These are phyloP conservation scores for Umimayanthus kanabou DNA, from an alignment of 92 coral and sea anemone species.

Conservation along the genomic window DNA sequence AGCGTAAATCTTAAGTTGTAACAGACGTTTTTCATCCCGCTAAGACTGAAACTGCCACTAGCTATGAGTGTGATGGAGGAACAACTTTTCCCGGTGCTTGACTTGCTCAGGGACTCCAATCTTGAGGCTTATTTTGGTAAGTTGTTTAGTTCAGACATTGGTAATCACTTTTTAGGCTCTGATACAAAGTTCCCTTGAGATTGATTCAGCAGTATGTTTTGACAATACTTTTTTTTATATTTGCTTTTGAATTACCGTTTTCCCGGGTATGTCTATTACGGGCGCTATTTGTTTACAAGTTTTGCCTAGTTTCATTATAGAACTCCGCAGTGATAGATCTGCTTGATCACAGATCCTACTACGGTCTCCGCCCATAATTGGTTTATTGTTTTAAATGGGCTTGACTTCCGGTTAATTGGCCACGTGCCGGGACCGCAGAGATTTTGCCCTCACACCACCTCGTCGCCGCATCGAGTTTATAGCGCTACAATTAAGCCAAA, in stretches of 20 bases:
- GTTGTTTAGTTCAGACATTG: background rate
- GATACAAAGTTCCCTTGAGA: background rate
- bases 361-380: conserved; percentile 42
- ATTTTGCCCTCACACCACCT: conserved; percentile 1
- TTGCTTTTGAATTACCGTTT: conserved; percentile 13
- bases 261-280: conserved; percentile 37
- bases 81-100: conserved; percentile 41
- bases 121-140: conserved; percentile 39
- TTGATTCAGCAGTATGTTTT: background rate
- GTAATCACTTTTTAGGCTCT: background rate
- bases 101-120: conserved; percentile 37
- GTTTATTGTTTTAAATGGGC: conserved; percentile 48
- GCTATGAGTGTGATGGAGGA: conserved; percentile 35
- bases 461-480: background rate
- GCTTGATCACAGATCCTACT: conserved; percentile 26
- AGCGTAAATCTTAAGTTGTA: conserved; percentile 43
- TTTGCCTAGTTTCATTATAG: conserved; percentile 12
- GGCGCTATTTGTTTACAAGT: conserved; percentile 35
- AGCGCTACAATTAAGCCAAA: background rate
- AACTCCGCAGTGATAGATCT: conserved; percentile 36
- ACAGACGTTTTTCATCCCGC: conserved; percentile 46
- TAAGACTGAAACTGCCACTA: conserved; percentile 43
- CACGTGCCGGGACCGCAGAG: conserved; percentile 45
- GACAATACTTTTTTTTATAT: conserved; percentile 2
- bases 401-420: conserved; percentile 43